These are phyloP conservation scores for Andrena bucephala DNA, from an alignment of 2,888 invertebrate genomes.

Conservation along the genomic window DNA sequence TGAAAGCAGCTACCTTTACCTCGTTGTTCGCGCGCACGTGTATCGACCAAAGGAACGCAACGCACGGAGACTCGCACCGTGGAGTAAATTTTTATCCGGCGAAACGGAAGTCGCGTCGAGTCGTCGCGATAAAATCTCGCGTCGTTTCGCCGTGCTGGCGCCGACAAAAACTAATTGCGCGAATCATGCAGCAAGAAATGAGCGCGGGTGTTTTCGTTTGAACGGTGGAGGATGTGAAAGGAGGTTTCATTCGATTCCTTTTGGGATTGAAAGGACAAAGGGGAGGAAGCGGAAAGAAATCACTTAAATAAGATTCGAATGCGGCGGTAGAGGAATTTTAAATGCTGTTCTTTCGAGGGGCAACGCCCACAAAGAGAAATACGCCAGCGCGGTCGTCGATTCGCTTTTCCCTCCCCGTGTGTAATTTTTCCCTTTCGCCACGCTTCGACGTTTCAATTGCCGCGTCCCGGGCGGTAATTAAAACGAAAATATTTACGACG, in stretches of 20 bases:
- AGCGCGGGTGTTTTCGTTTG: not conserved
- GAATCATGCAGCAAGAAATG: not conserved
- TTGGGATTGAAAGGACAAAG: slow-evolving; percentile 23
- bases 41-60: not conserved
- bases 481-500: slow-evolving; percentile 24
- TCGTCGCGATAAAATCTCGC: slow-evolving; percentile 4
- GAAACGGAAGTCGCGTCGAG: slow-evolving; percentile 6
- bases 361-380: slow-evolving; percentile 18
- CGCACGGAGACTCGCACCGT: not conserved
- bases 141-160: slow-evolving; percentile 16
- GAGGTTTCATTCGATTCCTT: slow-evolving; percentile 29
- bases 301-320: slow-evolving; percentile 46
- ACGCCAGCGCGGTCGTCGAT: slow-evolving; percentile 22
- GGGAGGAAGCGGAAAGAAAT: slow-evolving; percentile 34
- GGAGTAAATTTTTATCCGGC: slow-evolving; percentile 17
- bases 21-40: not conserved
- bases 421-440: not conserved
- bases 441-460: slow-evolving; percentile 4
- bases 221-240: not conserved
- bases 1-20: slow-evolving; percentile 23
- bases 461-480: not conserved
- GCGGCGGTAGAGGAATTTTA: slow-evolving; percentile 28
- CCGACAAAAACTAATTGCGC: slow-evolving; percentile 11
- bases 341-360: slow-evolving; percentile 18
- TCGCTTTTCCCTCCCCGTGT: not conserved